Evolutionary conservation across 1,140 invertebrate genomes (phyloP).

Genomic region (Diorhabda carinulata): DNA sequence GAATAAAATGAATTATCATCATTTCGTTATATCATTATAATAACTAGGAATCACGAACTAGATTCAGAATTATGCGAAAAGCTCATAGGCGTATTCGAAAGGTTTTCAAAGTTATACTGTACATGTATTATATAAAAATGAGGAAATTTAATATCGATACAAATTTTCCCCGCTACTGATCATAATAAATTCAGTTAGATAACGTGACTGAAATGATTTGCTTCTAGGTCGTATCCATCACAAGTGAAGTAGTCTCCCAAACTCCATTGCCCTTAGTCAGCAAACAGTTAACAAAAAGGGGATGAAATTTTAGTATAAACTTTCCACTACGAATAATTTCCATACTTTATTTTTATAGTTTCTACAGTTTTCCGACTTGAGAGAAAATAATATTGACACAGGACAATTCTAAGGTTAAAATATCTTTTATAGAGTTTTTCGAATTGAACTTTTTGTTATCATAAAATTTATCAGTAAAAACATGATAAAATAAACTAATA

Average conservation of each 20-base stretch:
- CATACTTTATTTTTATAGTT: constrained; percentile 1
- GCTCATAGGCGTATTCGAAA: too few species aligned
- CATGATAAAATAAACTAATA: too few species aligned
- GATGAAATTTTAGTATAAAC: background rate
- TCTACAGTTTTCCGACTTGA: background rate
- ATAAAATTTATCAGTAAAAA: too few species aligned
- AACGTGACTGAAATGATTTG: background rate
- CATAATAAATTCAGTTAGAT: background rate
- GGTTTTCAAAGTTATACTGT: too few species aligned
- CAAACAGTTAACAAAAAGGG: background rate
- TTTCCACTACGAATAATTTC: background rate
- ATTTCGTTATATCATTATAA: background rate
- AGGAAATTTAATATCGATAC: too few species aligned
- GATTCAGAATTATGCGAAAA: too few species aligned
- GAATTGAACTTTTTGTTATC: too few species aligned
- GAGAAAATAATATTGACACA: too few species aligned
- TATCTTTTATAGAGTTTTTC: too few species aligned
- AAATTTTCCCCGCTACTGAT: background rate
- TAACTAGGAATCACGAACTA: background rate
- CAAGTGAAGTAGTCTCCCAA: background rate
- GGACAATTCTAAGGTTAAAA: too few species aligned
- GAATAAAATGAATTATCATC: background rate
- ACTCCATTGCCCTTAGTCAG: background rate
- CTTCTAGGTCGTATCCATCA: constrained; percentile 2
- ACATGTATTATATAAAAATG: too few species aligned